These are phyloP conservation scores for Styela clava DNA, from an alignment of 23 tunicate genomes.

Conservation along the genomic window DNA sequence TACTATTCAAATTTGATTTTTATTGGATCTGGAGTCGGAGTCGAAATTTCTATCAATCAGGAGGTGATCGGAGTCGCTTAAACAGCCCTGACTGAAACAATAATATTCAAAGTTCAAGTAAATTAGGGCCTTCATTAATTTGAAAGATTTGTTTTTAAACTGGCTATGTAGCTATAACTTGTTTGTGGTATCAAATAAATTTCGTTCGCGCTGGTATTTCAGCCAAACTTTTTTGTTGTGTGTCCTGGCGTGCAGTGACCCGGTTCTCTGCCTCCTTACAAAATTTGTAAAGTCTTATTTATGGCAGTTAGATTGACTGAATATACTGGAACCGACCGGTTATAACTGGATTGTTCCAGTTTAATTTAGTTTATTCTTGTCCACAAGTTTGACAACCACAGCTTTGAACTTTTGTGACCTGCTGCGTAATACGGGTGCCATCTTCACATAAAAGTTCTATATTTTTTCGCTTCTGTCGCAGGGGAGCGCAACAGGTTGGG, in stretches of 20 bases:
- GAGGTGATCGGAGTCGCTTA: too few relatives aligned
- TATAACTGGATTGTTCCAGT: neutral
- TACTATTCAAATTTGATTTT: too few relatives aligned
- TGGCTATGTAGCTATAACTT: too few relatives aligned
- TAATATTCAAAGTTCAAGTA: too few relatives aligned
- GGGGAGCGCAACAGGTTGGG: constrained; percentile 58
- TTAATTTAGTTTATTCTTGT: neutral
- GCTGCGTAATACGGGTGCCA: constrained; percentile 35
- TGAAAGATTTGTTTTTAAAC: too few relatives aligned
- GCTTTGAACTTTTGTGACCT: constrained; percentile 49
- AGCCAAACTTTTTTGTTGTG: neutral
- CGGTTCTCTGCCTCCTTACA: neutral
- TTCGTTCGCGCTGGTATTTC: too few relatives aligned
- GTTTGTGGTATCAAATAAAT: too few relatives aligned
- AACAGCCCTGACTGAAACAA: too few relatives aligned
- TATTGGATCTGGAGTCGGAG: too few relatives aligned
- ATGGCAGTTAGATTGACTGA: neutral
- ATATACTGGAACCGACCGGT: neutral
- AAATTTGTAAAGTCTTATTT: neutral
- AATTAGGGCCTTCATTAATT: too few relatives aligned
- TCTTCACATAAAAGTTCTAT: constrained; percentile 59
- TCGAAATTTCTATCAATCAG: too few relatives aligned
- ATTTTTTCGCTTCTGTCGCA: constrained; percentile 23
- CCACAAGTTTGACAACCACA: constrained; percentile 73
- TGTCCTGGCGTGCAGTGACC: neutral